Base-by-base conservation (phyloP, 2,888 invertebrate genomes). In the Mythimna impura region DNA sequence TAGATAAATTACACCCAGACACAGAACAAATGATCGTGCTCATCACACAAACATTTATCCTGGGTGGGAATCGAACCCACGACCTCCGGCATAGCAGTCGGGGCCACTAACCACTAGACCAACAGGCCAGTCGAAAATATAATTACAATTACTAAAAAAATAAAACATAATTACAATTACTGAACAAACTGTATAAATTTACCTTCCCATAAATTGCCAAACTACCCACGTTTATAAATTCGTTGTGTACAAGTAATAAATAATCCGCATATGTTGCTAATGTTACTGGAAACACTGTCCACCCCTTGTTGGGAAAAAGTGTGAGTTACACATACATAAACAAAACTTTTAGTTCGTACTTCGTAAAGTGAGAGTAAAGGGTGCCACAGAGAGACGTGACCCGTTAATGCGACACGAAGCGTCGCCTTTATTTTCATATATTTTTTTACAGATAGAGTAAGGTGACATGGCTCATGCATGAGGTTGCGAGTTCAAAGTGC, bases 221-320 rank as follows among this genome's bases (percentile, higher is more conserved):
- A 81, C 74, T 78, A 81, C 66, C 61, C 78, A 71, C 72, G 65
- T 74, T 81, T 81, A 81, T 81, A 78, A 81, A 78, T 78, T 74
- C 55, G 68, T 77, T 68, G 81, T 82, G 68, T 78, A 71, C 74
- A 22, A 62, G 82, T 68, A 66, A 81, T 81, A 81, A 82, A 82
- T 81, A 82, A 78, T 63, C 47, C 65, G 17, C 82, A 81, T 67
- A 71, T 81, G 82, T 67, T 74, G 82, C 52, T 78, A 81, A 82
- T 82, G 82, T 68, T 66, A 66, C 58, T 71, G 65, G 74, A 71
- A 81, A 74, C 81, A 66, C 78, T 81, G 81, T 54, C 69, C 34
- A 74, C 67, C 70, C 70, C 78, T 71, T 57, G 12, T 17, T 40
- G 55, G 55, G 68, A 77, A 83, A 80, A 80, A 82, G 50, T 66